These are phyloP conservation scores for Rutpela maculata DNA, from an alignment of 2,888 invertebrate species.

Conservation along the genomic window DNA sequence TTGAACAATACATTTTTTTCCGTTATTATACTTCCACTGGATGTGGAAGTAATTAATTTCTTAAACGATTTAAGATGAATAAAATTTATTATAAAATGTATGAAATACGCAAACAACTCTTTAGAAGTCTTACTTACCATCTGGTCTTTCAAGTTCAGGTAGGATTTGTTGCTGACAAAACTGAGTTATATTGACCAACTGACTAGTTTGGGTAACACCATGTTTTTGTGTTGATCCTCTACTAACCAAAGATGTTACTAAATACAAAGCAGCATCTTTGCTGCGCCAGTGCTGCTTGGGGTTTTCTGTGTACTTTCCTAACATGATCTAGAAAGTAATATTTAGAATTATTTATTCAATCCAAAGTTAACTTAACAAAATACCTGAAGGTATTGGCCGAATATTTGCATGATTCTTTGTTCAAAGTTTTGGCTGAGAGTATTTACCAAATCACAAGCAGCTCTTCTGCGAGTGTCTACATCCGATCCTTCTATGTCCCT, in stretches of 20 bases:
- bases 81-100: too few species aligned
- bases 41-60: not conserved
- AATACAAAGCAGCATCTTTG: slow-evolving; percentile 96
- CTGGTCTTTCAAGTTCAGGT: slow-evolving; percentile 86
- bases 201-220: slow-evolving; percentile 93
- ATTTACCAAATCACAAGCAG: slow-evolving; percentile 97
- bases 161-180: slow-evolving; percentile 92
- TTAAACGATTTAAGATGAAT: not conserved
- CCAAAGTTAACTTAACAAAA: not conserved
- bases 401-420: slow-evolving; percentile 89
- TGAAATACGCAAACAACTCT: too few species aligned
- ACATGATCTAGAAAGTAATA: slow-evolving; percentile 78
- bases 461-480: slow-evolving; percentile 95
- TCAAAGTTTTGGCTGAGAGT: slow-evolving; percentile 93
- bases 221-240: slow-evolving; percentile 92
- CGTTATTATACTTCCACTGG: too few species aligned
- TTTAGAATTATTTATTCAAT: not conserved
- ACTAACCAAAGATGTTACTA: slow-evolving; percentile 95
- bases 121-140: slow-evolving; percentile 76
- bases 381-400: slow-evolving; percentile 91
- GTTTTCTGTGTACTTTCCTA: slow-evolving; percentile 85
- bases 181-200: slow-evolving; percentile 91
- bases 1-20: too few species aligned
- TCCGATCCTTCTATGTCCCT: slow-evolving; percentile 99
- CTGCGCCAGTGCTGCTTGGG: slow-evolving; percentile 91